Evolutionary conservation across 2,888 invertebrate species (phyloP).

Genomic region (Koerneria pararmatus): DNA sequence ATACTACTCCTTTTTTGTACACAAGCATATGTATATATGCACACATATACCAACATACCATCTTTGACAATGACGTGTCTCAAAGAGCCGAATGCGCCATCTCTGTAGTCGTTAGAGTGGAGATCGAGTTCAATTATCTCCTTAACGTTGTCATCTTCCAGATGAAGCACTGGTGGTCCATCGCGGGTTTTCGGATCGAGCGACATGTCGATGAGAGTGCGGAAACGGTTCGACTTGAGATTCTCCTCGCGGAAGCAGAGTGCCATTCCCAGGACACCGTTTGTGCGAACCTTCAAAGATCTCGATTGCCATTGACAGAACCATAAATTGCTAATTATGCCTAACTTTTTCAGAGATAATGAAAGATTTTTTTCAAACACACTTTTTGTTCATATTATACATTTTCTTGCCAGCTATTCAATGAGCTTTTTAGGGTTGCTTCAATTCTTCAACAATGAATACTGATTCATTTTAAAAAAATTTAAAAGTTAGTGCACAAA

Average conservation of each 20-base stretch:
- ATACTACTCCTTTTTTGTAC: background rate
- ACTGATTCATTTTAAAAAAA: no score
- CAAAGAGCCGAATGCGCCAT: constrained; percentile 80
- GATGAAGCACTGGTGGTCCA: constrained; percentile 40
- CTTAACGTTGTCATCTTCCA: constrained; percentile 41
- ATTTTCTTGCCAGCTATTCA: no score
- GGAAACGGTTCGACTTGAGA: constrained; percentile 57
- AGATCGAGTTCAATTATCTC: constrained; percentile 70
- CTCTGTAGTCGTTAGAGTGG: constrained; percentile 78
- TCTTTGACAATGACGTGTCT: constrained; percentile 74
- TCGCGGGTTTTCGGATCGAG: constrained; percentile 42
- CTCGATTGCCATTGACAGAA: constrained; percentile 21
- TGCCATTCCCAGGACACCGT: constrained; percentile 81
- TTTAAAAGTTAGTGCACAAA: constrained; percentile 17
- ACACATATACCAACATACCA: constrained; percentile 59
- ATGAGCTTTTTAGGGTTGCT: no score
- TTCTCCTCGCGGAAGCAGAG: constrained; percentile 71
- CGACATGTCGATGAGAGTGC: constrained; percentile 54
- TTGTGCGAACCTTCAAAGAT: constrained; percentile 70
- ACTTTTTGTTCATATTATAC: no score
- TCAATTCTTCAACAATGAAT: no score
- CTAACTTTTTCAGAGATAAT: no score
- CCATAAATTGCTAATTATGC: no score
- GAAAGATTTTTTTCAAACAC: no score
- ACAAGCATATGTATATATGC: background rate